A percentile compares a stretch with the other conserved stretches of the same genome.
Conservation (phyloP, 2,113 vertebrate species). For the Nerophis lumbriciformis region DNA sequence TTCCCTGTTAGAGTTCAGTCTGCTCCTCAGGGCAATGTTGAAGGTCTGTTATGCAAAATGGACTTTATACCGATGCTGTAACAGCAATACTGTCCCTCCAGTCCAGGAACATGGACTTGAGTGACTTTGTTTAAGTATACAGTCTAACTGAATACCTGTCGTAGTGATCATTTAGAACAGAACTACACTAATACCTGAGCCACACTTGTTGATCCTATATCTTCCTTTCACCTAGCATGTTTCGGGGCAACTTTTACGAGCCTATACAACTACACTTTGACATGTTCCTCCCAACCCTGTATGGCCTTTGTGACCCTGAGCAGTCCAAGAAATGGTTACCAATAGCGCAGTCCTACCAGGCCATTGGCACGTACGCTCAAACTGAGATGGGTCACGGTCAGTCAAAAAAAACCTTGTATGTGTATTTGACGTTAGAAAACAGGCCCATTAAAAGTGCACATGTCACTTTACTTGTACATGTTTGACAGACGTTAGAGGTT, state of each 20-base stretch:
- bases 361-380: constrained; percentile 92
- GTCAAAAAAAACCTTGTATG: constrained; percentile 53
- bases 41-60: not conserved
- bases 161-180: too few relatives aligned
- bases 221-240: constrained; percentile 54
- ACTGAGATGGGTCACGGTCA: constrained; percentile 97
- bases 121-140: too few relatives aligned
- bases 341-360: constrained; percentile 69
- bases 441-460: not conserved
- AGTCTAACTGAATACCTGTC: too few relatives aligned
- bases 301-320: constrained; percentile 77
- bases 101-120: too few relatives aligned
- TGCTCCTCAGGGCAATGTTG: not conserved
- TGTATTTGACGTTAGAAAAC: not conserved
- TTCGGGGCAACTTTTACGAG: constrained; percentile 42
- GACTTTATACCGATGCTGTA: too few relatives aligned
- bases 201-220: constrained; percentile 20
- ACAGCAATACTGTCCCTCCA: too few relatives aligned
- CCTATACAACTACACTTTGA: constrained; percentile 78
- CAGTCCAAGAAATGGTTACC: constrained; percentile 87
- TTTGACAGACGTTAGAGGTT: constrained; percentile 58
- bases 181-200: constrained; percentile 4
- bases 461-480: constrained; percentile 35
- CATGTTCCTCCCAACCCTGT: constrained; percentile 90
- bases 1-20: not conserved